Percentiles rank a stretch among this genome's conserved stretches.
These are phyloP conservation scores for Rousettus leschenaultii DNA, from an alignment of 2,113 vertebrate species.

Conservation along the genomic window DNA sequence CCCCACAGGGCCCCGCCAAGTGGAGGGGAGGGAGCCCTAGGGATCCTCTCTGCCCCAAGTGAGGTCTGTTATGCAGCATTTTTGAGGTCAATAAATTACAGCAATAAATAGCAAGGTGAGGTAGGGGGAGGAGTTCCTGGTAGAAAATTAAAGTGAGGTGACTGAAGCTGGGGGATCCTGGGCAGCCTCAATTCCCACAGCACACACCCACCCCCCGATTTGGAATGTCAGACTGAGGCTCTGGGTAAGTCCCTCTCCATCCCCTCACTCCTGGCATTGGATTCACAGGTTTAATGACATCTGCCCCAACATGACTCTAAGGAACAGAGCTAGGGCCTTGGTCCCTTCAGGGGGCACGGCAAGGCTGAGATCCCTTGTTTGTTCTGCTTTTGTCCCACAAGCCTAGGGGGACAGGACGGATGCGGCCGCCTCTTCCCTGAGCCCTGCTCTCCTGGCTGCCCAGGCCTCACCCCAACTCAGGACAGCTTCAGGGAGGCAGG, in stretches of 20 bases:
- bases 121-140: constrained; percentile 66
- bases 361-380: background rate
- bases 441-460: constrained; percentile 35
- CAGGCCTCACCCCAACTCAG: constrained; percentile 29
- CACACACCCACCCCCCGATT: background rate
- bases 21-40: constrained; percentile 64
- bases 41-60: constrained; percentile 57
- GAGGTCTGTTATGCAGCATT: constrained; percentile 67
- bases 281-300: constrained; percentile 21
- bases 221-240: constrained; percentile 75
- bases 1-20: constrained; percentile 67
- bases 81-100: constrained; percentile 72
- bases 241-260: background rate
- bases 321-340: constrained; percentile 3
- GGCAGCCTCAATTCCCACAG: constrained; percentile 47
- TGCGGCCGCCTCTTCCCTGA: constrained; percentile 10
- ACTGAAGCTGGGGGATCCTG: constrained; percentile 55
- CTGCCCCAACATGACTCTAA: background rate
- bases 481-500: background rate
- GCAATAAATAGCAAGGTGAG: constrained; percentile 77
- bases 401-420: background rate
- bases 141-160: constrained; percentile 48
- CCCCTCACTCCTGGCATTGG: background rate
- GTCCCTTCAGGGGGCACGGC: background rate
- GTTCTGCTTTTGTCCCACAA: background rate